phyloP scores from a whole-genome alignment of 2,888 invertebrate genomes.

The Pyrrhosoma nymphula region DNA sequence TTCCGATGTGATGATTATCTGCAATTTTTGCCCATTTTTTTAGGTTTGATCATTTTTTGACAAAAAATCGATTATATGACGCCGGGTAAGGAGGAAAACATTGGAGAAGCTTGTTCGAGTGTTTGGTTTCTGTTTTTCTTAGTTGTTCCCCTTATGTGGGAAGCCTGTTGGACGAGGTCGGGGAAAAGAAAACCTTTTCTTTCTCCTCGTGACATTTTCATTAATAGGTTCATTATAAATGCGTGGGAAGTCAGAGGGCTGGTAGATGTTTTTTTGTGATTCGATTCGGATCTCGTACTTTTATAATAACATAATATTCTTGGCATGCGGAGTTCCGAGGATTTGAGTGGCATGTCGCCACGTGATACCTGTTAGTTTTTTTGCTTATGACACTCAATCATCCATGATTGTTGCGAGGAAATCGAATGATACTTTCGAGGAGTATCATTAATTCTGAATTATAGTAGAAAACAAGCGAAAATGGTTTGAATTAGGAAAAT shows the following conservation, averaged over 20 bases:
- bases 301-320: background rate
- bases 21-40: too few species aligned
- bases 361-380: background rate
- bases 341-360: slow-evolving; percentile 10
- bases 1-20: too few species aligned
- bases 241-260: background rate
- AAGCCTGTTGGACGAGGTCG: background rate
- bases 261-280: background rate
- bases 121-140: background rate
- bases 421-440: background rate
- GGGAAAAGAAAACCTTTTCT: background rate
- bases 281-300: background rate
- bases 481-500: background rate
- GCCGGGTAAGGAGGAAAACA: background rate
- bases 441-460: background rate
- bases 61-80: too few species aligned
- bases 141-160: background rate
- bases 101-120: background rate
- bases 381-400: background rate
- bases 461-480: background rate
- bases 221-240: slow-evolving; percentile 16
- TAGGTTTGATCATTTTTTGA: too few species aligned
- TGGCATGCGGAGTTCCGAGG: background rate
- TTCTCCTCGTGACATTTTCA: slow-evolving; percentile 27
- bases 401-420: background rate